Evolutionary conservation across 2,888 invertebrate genomes (phyloP).

Genomic region (Drosophila pseudotakahashii): DNA sequence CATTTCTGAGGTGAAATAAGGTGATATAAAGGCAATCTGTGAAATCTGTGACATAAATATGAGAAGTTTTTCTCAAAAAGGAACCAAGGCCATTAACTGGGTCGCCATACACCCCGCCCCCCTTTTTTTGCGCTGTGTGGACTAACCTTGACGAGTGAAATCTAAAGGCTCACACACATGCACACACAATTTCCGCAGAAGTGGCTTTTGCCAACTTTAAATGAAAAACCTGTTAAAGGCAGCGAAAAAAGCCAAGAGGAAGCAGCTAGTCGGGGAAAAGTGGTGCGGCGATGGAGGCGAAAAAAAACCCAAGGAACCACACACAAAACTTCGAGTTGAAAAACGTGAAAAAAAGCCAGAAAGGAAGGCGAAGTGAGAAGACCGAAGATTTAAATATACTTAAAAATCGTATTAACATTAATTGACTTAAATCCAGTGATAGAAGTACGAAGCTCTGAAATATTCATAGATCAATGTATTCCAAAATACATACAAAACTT

Average conservation of each 20-base stretch:
- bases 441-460: no score
- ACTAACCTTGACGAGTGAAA: conserved; percentile 76
- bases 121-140: background rate
- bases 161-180: conserved; percentile 60
- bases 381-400: background rate
- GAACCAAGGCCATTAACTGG: conserved; percentile 43
- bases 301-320: conserved; percentile 52
- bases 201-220: conserved; percentile 77
- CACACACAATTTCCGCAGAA: conserved; percentile 74
- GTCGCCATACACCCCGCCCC: conserved; percentile 43
- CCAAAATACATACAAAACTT: no score
- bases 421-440: no score
- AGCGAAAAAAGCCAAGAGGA: conserved; percentile 30
- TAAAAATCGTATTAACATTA: background rate
- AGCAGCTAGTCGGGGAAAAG: conserved; percentile 3
- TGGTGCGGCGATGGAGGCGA: conserved; percentile 6
- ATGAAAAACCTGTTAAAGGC: conserved; percentile 73
- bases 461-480: no score
- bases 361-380: conserved; percentile 1
- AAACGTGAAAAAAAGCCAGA: conserved; percentile 35
- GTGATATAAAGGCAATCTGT: conserved; percentile 11
- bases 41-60: conserved; percentile 11
- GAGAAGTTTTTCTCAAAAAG: conserved; percentile 22
- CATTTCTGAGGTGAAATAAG: background rate
- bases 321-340: conserved; percentile 64